These are phyloP conservation scores for Atherinosoma microstoma DNA, from an alignment of 2,797 vertebrate species.

Conservation along the genomic window DNA sequence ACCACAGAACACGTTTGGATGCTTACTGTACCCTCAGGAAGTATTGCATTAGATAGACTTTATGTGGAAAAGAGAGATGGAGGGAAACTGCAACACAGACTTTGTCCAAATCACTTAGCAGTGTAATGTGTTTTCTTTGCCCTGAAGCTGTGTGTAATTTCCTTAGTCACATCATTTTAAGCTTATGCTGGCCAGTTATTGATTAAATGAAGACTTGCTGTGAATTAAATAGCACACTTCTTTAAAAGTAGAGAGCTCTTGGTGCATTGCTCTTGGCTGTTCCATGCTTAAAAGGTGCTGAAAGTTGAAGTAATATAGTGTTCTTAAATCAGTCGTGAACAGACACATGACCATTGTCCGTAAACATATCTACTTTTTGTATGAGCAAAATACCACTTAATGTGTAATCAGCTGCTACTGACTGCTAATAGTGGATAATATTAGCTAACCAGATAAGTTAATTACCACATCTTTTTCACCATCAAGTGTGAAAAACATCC, in stretches of 20 bases:
- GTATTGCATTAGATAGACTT: neutral
- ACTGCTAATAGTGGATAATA: neutral
- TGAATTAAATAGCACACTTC: neutral
- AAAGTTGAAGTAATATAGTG: neutral
- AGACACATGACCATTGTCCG: neutral
- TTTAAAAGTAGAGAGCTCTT: neutral
- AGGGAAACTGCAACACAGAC: neutral
- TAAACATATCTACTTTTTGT: neutral
- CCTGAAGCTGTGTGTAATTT: neutral
- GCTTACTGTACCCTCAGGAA: conserved; percentile 17
- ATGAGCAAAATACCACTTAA: neutral
- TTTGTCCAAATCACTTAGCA: conserved; percentile 9
- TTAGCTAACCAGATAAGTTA: neutral
- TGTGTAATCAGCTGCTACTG: neutral
- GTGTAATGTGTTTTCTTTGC: conserved; percentile 12
- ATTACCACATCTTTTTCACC: neutral
- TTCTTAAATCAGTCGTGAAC: neutral
- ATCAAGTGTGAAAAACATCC: neutral
- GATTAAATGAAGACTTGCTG: neutral
- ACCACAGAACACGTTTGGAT: conserved; percentile 21
- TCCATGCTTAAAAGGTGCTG: neutral
- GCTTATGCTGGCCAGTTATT: neutral
- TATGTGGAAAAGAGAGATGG: neutral
- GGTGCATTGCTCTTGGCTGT: neutral
- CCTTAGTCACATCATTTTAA: conserved; percentile 9